Conservation (phyloP, 2,113 vertebrate species). For the Pollimyrus isidori region DNA sequence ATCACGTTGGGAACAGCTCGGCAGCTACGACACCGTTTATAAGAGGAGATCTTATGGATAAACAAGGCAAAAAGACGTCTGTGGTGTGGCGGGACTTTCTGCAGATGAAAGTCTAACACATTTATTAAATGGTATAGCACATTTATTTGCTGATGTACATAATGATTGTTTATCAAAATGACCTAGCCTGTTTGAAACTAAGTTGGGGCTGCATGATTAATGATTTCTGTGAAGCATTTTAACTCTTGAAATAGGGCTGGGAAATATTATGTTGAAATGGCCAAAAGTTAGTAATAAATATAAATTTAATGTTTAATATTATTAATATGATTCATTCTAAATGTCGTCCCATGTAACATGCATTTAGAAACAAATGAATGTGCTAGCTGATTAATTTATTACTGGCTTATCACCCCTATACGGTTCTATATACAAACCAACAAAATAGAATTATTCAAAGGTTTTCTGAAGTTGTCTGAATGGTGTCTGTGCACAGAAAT, state of each 20-base stretch:
- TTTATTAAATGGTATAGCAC: not conserved
- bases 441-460: not conserved
- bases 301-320: not conserved
- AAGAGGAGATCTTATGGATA: too few species aligned
- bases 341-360: not conserved
- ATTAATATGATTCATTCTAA: not conserved
- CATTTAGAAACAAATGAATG: not conserved
- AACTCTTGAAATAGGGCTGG: not conserved
- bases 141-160: not conserved
- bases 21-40: too few species aligned
- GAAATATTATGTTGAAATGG: too few species aligned
- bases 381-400: not conserved
- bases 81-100: too few species aligned
- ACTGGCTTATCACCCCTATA: not conserved
- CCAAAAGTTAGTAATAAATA: too few species aligned
- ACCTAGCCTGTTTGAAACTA: not conserved
- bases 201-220: not conserved
- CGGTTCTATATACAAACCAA: not conserved
- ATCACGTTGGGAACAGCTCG: too few species aligned
- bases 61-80: too few species aligned
- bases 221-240: not conserved
- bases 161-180: not conserved
- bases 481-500: not conserved
- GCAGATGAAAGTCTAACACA: too few species aligned
- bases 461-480: not conserved